Evolutionary conservation across 2,888 invertebrate genomes (phyloP), one percentile per base, ranked within the genome.

Genomic region (Argyresthia albistria): DNA sequence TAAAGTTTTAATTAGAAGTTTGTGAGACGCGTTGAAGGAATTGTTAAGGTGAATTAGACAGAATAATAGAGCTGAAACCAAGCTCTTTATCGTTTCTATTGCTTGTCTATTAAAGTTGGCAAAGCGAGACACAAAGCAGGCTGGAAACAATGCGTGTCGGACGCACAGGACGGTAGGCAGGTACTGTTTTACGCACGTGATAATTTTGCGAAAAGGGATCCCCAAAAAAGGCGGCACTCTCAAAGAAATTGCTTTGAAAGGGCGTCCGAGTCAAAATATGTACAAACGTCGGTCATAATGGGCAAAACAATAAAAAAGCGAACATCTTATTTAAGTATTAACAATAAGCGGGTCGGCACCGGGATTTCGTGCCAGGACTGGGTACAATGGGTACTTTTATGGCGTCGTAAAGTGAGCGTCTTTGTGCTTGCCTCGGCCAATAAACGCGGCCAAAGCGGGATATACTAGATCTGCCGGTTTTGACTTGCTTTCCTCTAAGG

Each of bases 271-370:
- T 87, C 86, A 86, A 84, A 87, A 87, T 82, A 86, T 86, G 80
- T 86, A 81, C 82, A 81, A 81, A 78, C 70, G 69, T 63, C 62
- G 67, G 63, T 72, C 70, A 66, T 82, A 80, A 80, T 81, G 73
- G 82, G 66, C 76, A 69, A 70, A 76, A 81, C 74, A 78, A 69
- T 73, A 77, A 76, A 80, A 73, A 86, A 83, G 76, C 80, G 78
- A 80, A 87, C 78, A 76, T 83, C 86, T 87, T 77, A 87, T 82
- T 87, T 83, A 81, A 77, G 74, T 67, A 70, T 73, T 71, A 77
- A 87, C 83, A 84, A 84, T 81, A 68, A 76, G 75, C 70, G 69
- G 66, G 69, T 35, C 70, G 68, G 76, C 69, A 48, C 36, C 53
- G 51, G 54, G 49, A 70, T 77, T 82, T 76, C 70, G 77, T 76